Percentiles rank a stretch among this genome's conserved stretches.
Evolutionary conservation across 2,113 vertebrate species (phyloP).

Genomic region (Spermophilus dauricus): DNA sequence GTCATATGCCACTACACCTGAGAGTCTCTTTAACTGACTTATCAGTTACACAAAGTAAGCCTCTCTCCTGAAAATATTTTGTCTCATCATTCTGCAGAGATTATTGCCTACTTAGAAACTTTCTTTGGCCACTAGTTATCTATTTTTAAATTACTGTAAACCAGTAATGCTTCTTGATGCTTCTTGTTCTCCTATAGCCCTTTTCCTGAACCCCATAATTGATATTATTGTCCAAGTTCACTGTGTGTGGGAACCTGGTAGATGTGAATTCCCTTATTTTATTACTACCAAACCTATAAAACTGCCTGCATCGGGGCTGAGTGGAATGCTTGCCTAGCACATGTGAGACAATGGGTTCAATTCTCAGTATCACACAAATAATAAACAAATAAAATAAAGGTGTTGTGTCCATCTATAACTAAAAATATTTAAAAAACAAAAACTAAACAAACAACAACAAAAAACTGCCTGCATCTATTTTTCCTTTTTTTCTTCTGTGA

Average conservation of each 20-base stretch:
- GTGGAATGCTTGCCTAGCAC: no score
- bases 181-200: not conserved
- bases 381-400: no score
- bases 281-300: not conserved
- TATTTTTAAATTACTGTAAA: slow-evolving; percentile 44
- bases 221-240: not conserved
- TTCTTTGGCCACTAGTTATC: slow-evolving; percentile 21
- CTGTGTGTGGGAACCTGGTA: not conserved
- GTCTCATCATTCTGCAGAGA: slow-evolving; percentile 6
- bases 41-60: not conserved
- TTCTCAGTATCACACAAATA: no score
- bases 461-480: not conserved
- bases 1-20: no score
- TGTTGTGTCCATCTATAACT: no score
- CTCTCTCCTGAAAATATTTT: slow-evolving; percentile 54
- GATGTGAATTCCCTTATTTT: slow-evolving; percentile 34
- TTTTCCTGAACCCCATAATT: not conserved
- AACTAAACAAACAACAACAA: no score
- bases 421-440: no score
- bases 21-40: not conserved
- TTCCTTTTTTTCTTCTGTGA: not conserved
- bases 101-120: slow-evolving; percentile 51
- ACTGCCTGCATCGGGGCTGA: not conserved
- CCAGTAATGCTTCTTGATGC: not conserved
- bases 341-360: no score